A percentile compares a stretch with the other conserved stretches of the same genome.
phyloP scores from a whole-genome alignment of 2,888 invertebrate genomes.

The Eumacrocentrus americanus region DNA sequence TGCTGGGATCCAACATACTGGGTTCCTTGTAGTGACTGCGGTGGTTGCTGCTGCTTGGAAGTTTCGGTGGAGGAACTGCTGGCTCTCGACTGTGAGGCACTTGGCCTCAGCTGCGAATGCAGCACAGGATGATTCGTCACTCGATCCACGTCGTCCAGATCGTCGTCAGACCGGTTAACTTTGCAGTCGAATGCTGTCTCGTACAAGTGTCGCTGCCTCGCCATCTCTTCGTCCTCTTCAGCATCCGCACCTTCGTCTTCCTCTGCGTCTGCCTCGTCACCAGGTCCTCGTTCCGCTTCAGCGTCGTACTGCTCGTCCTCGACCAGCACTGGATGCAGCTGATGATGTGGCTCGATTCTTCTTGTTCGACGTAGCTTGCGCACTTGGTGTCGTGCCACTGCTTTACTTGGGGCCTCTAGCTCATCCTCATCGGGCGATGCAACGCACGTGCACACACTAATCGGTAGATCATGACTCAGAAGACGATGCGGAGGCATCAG shows the following conservation, averaged over 20 bases:
- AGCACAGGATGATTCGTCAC: constrained; percentile 82
- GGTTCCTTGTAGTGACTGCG: constrained; percentile 33
- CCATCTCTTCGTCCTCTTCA: constrained; percentile 64
- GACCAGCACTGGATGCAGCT: constrained; percentile 67
- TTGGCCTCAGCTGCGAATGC: constrained; percentile 45
- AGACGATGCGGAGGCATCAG: constrained; percentile 78
- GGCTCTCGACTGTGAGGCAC: constrained; percentile 46
- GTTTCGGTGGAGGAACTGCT: constrained; percentile 51
- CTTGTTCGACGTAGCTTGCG: constrained; percentile 69
- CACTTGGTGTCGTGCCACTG: constrained; percentile 44
- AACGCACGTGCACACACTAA: constrained; percentile 75
- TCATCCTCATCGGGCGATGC: constrained; percentile 68
- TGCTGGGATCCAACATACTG: constrained; percentile 36
- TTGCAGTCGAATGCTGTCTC: constrained; percentile 91
- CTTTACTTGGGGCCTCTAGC: constrained; percentile 38
- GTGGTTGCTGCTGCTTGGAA: constrained; percentile 43
- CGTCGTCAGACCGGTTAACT: constrained; percentile 80
- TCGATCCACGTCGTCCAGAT: constrained; percentile 81
- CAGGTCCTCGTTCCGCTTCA: constrained; percentile 55
- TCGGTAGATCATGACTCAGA: constrained; percentile 64
- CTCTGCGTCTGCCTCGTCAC: constrained; percentile 63
- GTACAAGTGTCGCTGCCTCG: constrained; percentile 77
- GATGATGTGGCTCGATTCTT: constrained; percentile 72
- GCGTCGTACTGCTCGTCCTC: constrained; percentile 63
- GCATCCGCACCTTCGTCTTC: constrained; percentile 55